These are phyloP conservation scores for Lucilia sericata DNA, from an alignment of 1,140 invertebrate genomes.

Conservation along the genomic window DNA sequence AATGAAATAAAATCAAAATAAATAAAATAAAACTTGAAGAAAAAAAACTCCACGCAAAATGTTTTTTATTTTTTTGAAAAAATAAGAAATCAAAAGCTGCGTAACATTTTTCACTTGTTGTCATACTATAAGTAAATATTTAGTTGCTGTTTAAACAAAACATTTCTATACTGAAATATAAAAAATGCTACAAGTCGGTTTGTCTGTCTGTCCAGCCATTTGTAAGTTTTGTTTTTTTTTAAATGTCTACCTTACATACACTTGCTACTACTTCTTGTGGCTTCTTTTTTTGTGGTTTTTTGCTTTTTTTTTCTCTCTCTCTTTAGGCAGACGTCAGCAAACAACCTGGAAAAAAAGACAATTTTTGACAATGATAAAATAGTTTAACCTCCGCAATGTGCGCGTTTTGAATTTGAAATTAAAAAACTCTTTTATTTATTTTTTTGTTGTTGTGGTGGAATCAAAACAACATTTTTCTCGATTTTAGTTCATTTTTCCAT, in stretches of 20 bases:
- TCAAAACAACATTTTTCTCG: not conserved
- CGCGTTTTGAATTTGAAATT: constrained; percentile 29
- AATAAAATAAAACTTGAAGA: not conserved
- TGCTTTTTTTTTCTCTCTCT: not conserved
- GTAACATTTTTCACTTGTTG: constrained; percentile 27
- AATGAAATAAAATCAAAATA: not conserved
- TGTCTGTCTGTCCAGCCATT: not conserved
- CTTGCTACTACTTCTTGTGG: constrained; percentile 19
- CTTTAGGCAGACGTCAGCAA: constrained; percentile 17
- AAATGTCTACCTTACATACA: not conserved
- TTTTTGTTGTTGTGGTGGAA: not conserved
- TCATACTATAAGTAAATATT: not conserved
- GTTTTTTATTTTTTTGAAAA: too few relatives aligned
- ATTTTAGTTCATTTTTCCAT: constrained; percentile 5
- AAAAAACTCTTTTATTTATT: not conserved
- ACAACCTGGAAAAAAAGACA: constrained; percentile 20
- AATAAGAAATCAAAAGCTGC: constrained; percentile 29
- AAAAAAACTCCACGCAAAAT: not conserved
- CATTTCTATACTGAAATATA: too few relatives aligned
- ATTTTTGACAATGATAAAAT: constrained; percentile 29
- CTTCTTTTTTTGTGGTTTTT: not conserved
- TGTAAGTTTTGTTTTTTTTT: not conserved
- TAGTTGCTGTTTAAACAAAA: too few relatives aligned
- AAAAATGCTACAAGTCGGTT: not conserved
- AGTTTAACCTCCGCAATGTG: constrained; percentile 26